Percentiles rank a stretch among this genome's conserved stretches.
Evolutionary conservation across 2,113 vertebrate species (phyloP).

Genomic region (Butastur rufipennis): DNA sequence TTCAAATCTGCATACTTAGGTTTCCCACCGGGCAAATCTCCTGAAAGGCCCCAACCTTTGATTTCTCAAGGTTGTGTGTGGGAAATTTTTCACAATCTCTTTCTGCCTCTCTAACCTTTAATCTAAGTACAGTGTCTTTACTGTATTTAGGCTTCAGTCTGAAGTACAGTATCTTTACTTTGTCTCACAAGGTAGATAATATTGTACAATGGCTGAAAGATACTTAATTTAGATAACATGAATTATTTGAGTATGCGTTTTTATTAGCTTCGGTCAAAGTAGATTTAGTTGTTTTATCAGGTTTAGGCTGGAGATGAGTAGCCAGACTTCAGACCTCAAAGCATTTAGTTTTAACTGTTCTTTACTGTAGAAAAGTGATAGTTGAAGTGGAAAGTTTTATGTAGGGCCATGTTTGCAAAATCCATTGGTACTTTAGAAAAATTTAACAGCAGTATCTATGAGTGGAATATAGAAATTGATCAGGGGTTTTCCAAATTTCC

Average conservation of each 20-base stretch:
- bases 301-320: neutral
- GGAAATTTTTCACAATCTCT: neutral
- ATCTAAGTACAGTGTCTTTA: neutral
- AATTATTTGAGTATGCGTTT: conserved; percentile 17
- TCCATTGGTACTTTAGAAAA: neutral
- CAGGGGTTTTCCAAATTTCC: neutral
- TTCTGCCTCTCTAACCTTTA: conserved; percentile 7
- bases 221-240: conserved; percentile 48
- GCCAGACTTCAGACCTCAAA: neutral
- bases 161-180: neutral
- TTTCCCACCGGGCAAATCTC: neutral
- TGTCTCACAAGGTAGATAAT: neutral
- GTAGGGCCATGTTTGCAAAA: neutral
- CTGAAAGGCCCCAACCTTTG: neutral
- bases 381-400: neutral
- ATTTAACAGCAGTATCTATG: neutral
- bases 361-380: neutral
- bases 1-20: neutral
- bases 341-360: neutral
- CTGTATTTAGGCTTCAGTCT: neutral
- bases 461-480: neutral
- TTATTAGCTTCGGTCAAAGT: conserved; percentile 10
- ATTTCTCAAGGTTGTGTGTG: neutral
- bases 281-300: neutral
- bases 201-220: neutral